Conservation (phyloP, 1,140 invertebrate genomes). For the Brachionus paranguensis region DNA sequence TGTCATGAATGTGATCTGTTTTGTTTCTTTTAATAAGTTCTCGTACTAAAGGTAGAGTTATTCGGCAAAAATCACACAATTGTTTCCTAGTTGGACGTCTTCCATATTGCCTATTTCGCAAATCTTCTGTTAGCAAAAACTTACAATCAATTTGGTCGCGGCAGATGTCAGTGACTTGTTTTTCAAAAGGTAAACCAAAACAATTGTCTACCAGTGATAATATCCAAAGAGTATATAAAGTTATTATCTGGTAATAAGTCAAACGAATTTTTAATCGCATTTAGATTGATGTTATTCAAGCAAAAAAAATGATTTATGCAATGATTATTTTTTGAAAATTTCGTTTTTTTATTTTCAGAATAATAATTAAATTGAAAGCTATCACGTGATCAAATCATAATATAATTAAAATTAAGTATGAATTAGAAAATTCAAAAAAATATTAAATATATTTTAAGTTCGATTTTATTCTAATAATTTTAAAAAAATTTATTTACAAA, state of each 20-base stretch:
- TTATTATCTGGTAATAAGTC: neutral
- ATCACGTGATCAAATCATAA: neutral
- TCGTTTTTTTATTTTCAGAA: neutral
- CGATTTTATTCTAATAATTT: too few species aligned
- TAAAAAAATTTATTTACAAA: too few species aligned
- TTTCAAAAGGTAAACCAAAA: neutral
- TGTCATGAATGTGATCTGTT: constrained; percentile 19
- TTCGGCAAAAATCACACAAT: constrained; percentile 25
- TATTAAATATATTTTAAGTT: too few species aligned
- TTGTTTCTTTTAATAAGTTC: constrained; percentile 22
- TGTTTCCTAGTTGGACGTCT: neutral
- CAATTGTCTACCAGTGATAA: neutral
- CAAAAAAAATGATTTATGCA: neutral
- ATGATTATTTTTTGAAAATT: neutral
- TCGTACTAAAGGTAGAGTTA: constrained; percentile 13
- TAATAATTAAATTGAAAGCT: neutral
- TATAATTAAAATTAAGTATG: neutral
- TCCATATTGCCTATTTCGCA: neutral
- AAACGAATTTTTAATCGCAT: neutral
- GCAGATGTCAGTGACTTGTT: constrained; percentile 2
- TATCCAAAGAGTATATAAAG: neutral
- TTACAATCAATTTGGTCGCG: neutral
- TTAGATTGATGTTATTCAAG: neutral
- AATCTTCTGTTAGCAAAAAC: constrained; percentile 5
- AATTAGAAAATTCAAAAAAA: too few species aligned